Conservation (phyloP, 2,113 vertebrate genomes). For the rat (Rattus norvegicus) region GRCr8 NC_086019.1:219126501-219127000, state of each 20-base stretch:
- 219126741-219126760: neutral
- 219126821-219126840: neutral
- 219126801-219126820: neutral
- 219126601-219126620: neutral
- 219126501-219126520: neutral
- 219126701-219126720: neutral
- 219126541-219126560: neutral
- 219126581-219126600: neutral
- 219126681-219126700: no score
- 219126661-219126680: neutral
- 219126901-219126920: neutral
- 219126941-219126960: neutral
- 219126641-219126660: neutral
- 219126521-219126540: neutral
- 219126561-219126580: neutral
- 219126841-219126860: neutral
- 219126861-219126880: neutral
- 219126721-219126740: neutral
- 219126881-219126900: neutral
- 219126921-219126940: neutral
- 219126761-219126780: no score
- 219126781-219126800: neutral
- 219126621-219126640: neutral
- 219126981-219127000: neutral
- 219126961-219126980: no score